A percentile compares a stretch with the other conserved stretches of the same genome.
These are phyloP conservation scores for human DNA, from an alignment of 2,113 vertebrate genomes.

Conservation along the genomic window GRCh38 chr13:95165501-95166000, in stretches of 20 bases:
- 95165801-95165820: neutral
- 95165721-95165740: neutral
- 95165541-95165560: neutral
- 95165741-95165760: neutral
- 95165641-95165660: neutral
- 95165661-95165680: neutral
- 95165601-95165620: neutral
- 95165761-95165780: neutral
- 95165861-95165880: neutral
- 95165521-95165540: neutral
- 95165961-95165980: neutral
- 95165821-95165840: neutral
- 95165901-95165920: accelerated
- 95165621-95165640: neutral
- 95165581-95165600: neutral
- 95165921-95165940: accelerated
- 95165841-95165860: neutral
- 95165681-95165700: neutral
- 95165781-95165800: neutral
- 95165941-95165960: neutral
- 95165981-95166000: neutral
- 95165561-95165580: neutral
- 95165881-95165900: neutral
- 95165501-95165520: neutral
- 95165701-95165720: no score